Evolutionary conservation across 1,140 invertebrate species (phyloP), one percentile per base, ranked within the genome.

Genomic region (Leptonema lineaticorne): DNA sequence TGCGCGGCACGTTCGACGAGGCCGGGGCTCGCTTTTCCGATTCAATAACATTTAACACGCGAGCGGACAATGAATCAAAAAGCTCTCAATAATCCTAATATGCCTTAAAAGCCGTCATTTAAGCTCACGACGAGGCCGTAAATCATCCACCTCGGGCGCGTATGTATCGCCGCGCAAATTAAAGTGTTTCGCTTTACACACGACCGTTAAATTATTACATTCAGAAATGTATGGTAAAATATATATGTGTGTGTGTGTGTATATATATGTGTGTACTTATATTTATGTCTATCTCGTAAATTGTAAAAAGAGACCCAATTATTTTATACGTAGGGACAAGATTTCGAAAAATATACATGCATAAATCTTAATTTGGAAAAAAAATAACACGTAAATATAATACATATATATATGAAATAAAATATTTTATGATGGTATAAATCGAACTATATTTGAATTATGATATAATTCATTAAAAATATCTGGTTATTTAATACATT

Each of bases 41-140:
- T 58, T 53, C 41, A 53, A 64, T 64, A 64, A 50, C 37, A 64
- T 50, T 50, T 64, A n/a, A 64, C 26, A 33, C n/a, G 37, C 11
- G 37, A 9, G 37, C 37, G 46, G 14, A 66, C 46, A 66, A 56
- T 66, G 29, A 56, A 66, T 50, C 50, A 50, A 66, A 60, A 50
- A 56, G 63, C 30, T 50, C 29, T 56, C 63, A 66, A 66, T 66
- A 66, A 66, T 56, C 63, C 58, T 62, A 62, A 62, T 62, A 62
- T 62, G 33, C 29, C 58, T 62, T 62, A 62, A 62, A 62, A 37
- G 58, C 58, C 58, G 58, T 62, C 58, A 62, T 30, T 62, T 62
- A 37, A 41, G 63, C 46, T 50, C 46, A 56, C 29, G 46, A 50
- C 11, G 46, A 6, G 63, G 50, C 45, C 28, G 48, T 50, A 33